Conservation (phyloP, 1,140 invertebrate genomes). For the Cydia fagiglandana region DNA sequence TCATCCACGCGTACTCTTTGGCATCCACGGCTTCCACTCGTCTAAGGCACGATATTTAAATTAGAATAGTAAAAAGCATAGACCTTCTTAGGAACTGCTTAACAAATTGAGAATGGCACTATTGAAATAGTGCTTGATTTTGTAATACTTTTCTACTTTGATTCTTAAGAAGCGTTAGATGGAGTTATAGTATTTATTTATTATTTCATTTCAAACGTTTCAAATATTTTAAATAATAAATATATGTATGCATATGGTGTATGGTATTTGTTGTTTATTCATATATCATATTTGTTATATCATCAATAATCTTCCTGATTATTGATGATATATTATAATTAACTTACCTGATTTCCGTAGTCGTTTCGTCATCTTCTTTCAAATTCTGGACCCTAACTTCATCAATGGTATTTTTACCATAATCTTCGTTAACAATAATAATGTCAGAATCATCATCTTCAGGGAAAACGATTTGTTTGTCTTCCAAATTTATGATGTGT, state of each 20-base stretch:
- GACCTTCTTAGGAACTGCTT: not conserved
- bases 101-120: no score
- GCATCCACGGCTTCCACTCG: slow-evolving; percentile 78
- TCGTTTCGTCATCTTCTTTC: slow-evolving; percentile 52
- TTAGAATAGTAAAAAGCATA: not conserved
- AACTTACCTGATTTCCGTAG: slow-evolving; percentile 48
- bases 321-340: no score
- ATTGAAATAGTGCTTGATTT: no score
- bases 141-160: no score
- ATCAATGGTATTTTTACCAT: slow-evolving; percentile 56
- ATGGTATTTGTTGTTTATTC: no score
- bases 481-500: slow-evolving; percentile 56
- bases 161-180: no score
- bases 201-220: no score
- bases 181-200: no score
- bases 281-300: no score
- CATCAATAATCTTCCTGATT: no score
- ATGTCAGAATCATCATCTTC: slow-evolving; percentile 73
- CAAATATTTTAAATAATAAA: no score
- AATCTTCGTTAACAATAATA: slow-evolving; percentile 73
- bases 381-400: slow-evolving; percentile 46
- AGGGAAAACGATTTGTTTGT: slow-evolving; percentile 70
- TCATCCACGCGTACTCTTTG: slow-evolving; percentile 88
- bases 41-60: slow-evolving; percentile 33
- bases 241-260: no score